Conservation (phyloP, 1,140 invertebrate species). For the Oncopeltus fasciatus region DNA sequence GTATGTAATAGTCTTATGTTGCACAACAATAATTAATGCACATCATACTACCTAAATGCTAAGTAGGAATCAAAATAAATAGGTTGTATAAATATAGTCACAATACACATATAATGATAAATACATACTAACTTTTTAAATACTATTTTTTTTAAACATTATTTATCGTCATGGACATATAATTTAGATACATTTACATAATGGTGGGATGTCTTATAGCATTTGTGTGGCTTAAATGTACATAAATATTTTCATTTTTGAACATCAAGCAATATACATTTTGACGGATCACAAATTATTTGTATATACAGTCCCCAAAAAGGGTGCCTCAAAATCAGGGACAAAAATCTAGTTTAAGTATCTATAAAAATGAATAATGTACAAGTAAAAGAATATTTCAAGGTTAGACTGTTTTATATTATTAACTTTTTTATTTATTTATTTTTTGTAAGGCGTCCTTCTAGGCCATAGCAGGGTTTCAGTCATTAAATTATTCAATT, state of each 20-base stretch:
- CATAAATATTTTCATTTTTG: neutral
- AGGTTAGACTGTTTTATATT: neutral
- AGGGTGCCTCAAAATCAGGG: neutral
- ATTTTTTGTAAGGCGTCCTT: conserved; percentile 8
- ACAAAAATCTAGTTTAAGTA: neutral
- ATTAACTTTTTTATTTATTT: neutral
- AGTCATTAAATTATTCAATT: conserved; percentile 14
- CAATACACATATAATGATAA: conserved; percentile 16
- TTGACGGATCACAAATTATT: neutral
- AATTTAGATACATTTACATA: neutral
- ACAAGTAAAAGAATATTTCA: neutral
- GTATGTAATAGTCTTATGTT: conserved; percentile 19
- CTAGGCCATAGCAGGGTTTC: conserved; percentile 17
- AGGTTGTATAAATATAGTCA: conserved; percentile 16
- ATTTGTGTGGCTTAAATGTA: neutral
- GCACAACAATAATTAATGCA: conserved; percentile 20
- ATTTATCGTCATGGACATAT: conserved; percentile 8
- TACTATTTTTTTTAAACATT: neutral
- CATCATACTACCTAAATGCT: conserved; percentile 14
- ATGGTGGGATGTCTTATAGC: neutral
- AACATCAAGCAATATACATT: neutral
- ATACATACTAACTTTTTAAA: conserved; percentile 3
- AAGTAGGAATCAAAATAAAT: conserved; percentile 20
- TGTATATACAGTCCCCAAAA: conserved; percentile 5
- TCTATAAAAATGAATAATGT: neutral